A percentile compares a stretch with the other conserved stretches of the same genome.
Evolutionary conservation across 2,888 invertebrate genomes (phyloP).

Genomic region (Drosophila neonasuta): DNA sequence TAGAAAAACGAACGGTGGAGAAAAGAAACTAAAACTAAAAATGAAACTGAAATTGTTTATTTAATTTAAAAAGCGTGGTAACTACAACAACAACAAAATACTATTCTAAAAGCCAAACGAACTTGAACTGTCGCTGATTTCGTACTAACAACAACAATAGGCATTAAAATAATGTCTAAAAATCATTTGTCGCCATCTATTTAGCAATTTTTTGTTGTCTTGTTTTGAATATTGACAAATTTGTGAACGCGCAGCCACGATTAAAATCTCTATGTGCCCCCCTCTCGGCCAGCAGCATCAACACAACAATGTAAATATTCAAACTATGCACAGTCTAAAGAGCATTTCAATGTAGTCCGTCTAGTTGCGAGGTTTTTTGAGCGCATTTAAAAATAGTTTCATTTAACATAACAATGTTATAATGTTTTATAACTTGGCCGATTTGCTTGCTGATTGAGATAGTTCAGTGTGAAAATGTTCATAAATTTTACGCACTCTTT

Average conservation of each 20-base stretch:
- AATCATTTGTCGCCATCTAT: slow-evolving; percentile 56
- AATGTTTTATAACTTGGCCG: slow-evolving; percentile 45
- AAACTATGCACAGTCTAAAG: slow-evolving; percentile 44
- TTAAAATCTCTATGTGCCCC: slow-evolving; percentile 46
- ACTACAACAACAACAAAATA: slow-evolving; percentile 28
- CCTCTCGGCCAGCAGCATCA: slow-evolving; percentile 1
- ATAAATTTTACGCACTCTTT: slow-evolving; percentile 52
- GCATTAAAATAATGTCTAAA: slow-evolving; percentile 30
- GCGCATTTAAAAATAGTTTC: slow-evolving; percentile 59
- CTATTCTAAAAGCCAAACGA: slow-evolving; percentile 45
- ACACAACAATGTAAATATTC: slow-evolving; percentile 43
- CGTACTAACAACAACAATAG: slow-evolving; percentile 21
- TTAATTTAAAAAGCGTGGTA: slow-evolving; percentile 53
- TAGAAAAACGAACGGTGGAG: slow-evolving; percentile 8
- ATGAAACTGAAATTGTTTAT: slow-evolving; percentile 43
- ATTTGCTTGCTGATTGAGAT: slow-evolving; percentile 71
- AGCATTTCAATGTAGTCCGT: slow-evolving; percentile 59
- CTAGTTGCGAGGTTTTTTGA: slow-evolving; percentile 6
- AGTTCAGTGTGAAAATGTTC: slow-evolving; percentile 59
- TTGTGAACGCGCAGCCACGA: slow-evolving; percentile 47
- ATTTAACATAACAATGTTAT: slow-evolving; percentile 26
- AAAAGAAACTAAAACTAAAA: slow-evolving; percentile 17
- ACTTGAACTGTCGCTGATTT: slow-evolving; percentile 70
- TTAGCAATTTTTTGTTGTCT: slow-evolving; percentile 38
- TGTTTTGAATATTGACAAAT: slow-evolving; percentile 69